Conservation (phyloP, 2,888 invertebrate genomes). For the Terebella lapidaria region DNA sequence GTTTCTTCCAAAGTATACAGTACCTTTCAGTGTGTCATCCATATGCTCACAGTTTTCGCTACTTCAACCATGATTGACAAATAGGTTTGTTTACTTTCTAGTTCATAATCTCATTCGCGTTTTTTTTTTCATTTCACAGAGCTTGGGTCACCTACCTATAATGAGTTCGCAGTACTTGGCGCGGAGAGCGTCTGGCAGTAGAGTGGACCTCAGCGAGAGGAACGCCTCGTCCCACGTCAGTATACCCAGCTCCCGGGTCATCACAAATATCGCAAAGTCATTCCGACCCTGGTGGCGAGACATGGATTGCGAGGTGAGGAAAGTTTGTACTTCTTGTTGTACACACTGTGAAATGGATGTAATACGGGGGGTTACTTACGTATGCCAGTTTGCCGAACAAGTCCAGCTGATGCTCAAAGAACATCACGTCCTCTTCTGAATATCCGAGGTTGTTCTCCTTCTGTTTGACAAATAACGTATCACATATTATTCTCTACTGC, state of each 20-base stretch:
- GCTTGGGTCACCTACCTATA: too few species aligned
- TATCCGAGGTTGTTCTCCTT: slow-evolving; percentile 27
- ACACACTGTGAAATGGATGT: too few species aligned
- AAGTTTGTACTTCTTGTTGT: too few species aligned
- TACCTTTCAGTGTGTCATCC: too few species aligned
- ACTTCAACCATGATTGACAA: too few species aligned
- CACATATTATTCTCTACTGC: not conserved
- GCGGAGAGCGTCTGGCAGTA: slow-evolving; percentile 48
- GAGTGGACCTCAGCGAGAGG: slow-evolving; percentile 44
- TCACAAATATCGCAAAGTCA: slow-evolving; percentile 50
- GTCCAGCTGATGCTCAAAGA: slow-evolving; percentile 50
- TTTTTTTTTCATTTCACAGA: too few species aligned
- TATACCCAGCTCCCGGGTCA: slow-evolving; percentile 50
- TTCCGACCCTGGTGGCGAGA: slow-evolving; percentile 49
- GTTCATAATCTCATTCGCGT: too few species aligned
- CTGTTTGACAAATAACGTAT: too few species aligned
- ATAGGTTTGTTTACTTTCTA: too few species aligned
- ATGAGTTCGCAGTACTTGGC: slow-evolving; percentile 54
- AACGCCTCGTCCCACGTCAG: slow-evolving; percentile 54
- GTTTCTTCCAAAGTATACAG: too few species aligned
- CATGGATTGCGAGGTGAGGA: not conserved
- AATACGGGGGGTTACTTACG: slow-evolving; percentile 34
- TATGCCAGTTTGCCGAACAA: slow-evolving; percentile 49
- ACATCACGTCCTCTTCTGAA: slow-evolving; percentile 33
- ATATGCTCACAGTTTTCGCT: too few species aligned